Conservation (phyloP, 1,140 invertebrate species). For the Oryctes rhinoceros region DNA sequence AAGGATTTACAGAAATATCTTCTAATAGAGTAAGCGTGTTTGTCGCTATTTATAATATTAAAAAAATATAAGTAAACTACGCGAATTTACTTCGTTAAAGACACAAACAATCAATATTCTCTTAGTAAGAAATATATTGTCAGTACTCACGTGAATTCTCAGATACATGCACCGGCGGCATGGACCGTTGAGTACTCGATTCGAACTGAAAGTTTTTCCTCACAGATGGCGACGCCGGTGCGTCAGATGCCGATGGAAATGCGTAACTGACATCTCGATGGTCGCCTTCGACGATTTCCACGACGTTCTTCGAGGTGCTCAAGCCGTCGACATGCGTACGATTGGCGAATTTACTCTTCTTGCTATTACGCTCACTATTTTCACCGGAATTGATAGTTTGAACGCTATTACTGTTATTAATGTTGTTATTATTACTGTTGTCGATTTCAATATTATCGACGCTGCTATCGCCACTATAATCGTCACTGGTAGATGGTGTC, state of each 20-base stretch:
- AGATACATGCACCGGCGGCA: slow-evolving; percentile 51
- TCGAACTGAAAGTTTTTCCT: slow-evolving; percentile 34
- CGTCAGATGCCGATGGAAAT: slow-evolving; percentile 38
- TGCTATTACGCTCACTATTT: background rate
- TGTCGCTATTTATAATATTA: too few species aligned
- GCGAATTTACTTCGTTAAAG: too few species aligned
- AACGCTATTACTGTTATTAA: background rate
- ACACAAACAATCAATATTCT: too few species aligned
- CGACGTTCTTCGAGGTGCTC: background rate
- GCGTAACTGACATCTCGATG: slow-evolving; percentile 38
- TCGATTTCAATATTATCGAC: background rate
- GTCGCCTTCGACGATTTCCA: slow-evolving; percentile 42
- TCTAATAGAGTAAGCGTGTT: too few species aligned
- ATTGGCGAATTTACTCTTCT: background rate
- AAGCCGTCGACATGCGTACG: background rate
- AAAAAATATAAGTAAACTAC: too few species aligned
- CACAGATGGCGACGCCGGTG: slow-evolving; percentile 31
- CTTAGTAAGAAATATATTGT: background rate
- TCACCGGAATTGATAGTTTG: background rate
- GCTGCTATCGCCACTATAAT: background rate
- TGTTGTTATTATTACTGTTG: background rate
- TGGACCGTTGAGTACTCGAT: slow-evolving; percentile 48
- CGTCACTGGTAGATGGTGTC: background rate
- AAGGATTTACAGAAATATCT: too few species aligned
- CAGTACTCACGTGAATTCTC: slow-evolving; percentile 52